These are phyloP conservation scores for Gymnoscelis rufifasciata DNA, from an alignment of 2,888 invertebrate genomes.

Conservation along the genomic window DNA sequence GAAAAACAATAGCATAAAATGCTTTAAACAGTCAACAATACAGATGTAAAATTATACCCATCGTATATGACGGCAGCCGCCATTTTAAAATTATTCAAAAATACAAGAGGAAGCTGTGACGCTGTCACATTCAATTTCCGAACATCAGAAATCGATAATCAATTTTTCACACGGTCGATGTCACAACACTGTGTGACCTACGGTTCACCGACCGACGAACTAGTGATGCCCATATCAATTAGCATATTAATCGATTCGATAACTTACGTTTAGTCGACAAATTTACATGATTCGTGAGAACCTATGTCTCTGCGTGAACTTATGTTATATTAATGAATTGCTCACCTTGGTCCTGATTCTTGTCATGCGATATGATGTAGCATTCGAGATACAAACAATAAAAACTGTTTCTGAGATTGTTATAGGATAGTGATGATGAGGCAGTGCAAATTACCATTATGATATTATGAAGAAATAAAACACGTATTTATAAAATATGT, in stretches of 20 bases:
- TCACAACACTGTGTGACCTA: constrained; percentile 75
- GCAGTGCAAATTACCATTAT: too few species aligned
- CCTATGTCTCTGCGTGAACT: constrained; percentile 71
- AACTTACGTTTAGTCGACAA: constrained; percentile 77
- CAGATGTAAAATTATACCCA: too few species aligned
- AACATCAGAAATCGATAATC: constrained; percentile 25
- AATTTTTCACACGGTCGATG: constrained; percentile 92
- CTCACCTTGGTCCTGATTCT: constrained; percentile 63
- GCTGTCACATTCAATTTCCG: constrained; percentile 14
- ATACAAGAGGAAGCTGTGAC: constrained; percentile 11
- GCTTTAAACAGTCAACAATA: too few species aligned
- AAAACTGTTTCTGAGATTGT: too few species aligned
- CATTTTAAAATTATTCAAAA: not conserved
- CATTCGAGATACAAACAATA: too few species aligned
- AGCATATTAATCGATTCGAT: constrained; percentile 79
- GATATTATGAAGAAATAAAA: too few species aligned
- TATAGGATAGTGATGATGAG: too few species aligned
- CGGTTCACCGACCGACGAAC: constrained; percentile 67
- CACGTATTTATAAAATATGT: too few species aligned
- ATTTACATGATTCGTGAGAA: constrained; percentile 79
- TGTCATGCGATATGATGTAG: too few species aligned
- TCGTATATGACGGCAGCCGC: not conserved
- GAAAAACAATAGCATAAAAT: too few species aligned
- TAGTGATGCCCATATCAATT: constrained; percentile 73
- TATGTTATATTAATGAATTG: constrained; percentile 79